phyloP scores from a whole-genome alignment of 1,140 invertebrate species.

The Lordiphosa collinella region DNA sequence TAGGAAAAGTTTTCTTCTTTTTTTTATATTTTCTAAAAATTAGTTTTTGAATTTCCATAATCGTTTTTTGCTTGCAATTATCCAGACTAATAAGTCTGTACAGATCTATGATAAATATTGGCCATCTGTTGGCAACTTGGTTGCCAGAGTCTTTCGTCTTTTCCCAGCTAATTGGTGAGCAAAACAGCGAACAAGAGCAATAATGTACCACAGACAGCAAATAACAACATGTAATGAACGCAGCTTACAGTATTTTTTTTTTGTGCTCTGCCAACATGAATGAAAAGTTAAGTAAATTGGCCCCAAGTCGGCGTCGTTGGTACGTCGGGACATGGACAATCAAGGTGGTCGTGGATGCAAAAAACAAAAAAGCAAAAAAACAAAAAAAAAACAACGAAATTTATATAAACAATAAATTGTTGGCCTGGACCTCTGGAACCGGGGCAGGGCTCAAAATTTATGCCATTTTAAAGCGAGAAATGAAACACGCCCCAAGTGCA shows the following conservation, averaged over 20 bases:
- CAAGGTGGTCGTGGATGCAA: constrained; percentile 50
- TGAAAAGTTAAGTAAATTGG: constrained; percentile 69
- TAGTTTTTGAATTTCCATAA: too few species aligned
- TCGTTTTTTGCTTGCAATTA: too few species aligned
- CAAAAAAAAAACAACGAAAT: background rate
- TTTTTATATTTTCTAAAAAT: too few species aligned
- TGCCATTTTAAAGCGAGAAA: constrained; percentile 78
- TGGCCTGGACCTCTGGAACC: constrained; percentile 26
- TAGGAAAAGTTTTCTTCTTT: too few species aligned
- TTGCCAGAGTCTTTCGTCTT: constrained; percentile 54
- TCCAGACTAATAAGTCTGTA: too few species aligned
- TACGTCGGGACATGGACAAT: constrained; percentile 57
- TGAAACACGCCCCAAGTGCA: constrained; percentile 76
- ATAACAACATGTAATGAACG: constrained; percentile 76
- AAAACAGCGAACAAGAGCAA: constrained; percentile 72
- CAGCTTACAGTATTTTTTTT: constrained; percentile 53
- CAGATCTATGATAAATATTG: too few species aligned
- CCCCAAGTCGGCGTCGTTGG: constrained; percentile 31
- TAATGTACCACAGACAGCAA: constrained; percentile 74
- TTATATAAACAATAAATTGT: constrained; percentile 53
- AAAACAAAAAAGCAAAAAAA: constrained; percentile 27
- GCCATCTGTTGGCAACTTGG: constrained; percentile 12
- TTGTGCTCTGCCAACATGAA: constrained; percentile 35
- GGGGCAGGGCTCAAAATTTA: constrained; percentile 50
- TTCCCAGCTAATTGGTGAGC: constrained; percentile 62